These are phyloP conservation scores for Leptinotarsa juncta DNA, from an alignment of 2,888 invertebrate species.

Conservation along the genomic window DNA sequence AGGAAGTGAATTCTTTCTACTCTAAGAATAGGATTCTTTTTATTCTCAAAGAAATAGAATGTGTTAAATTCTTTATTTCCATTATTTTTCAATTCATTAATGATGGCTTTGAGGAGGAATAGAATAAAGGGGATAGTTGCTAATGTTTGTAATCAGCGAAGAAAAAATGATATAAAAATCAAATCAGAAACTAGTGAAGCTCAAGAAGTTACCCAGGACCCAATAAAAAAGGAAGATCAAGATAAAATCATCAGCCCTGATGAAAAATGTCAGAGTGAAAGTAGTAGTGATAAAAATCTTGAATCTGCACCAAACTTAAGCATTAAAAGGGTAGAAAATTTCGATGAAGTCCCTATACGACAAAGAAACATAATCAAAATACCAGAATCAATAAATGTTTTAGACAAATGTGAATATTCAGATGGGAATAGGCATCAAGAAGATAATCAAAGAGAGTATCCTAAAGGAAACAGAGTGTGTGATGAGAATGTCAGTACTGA, in stretches of 20 bases:
- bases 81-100: not conserved
- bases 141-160: not conserved
- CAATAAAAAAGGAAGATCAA: not conserved
- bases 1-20: too few species aligned
- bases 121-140: conserved; percentile 1
- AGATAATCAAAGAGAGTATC: not conserved
- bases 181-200: not conserved
- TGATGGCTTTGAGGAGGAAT: conserved; percentile 3
- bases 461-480: not conserved
- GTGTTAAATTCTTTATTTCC: not conserved
- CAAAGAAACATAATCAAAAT: conserved; percentile 15
- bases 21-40: too few species aligned
- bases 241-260: not conserved
- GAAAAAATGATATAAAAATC: not conserved
- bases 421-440: not conserved
- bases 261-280: not conserved
- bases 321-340: not conserved
- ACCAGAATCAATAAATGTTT: conserved; percentile 6
- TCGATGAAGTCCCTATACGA: not conserved
- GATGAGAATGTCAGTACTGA: not conserved
- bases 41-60: not conserved
- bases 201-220: not conserved
- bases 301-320: not conserved
- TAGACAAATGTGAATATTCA: not conserved
- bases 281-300: not conserved